phyloP scores from a whole-genome alignment of 2,888 invertebrate genomes.

The Drosophila anomalipes region DNA sequence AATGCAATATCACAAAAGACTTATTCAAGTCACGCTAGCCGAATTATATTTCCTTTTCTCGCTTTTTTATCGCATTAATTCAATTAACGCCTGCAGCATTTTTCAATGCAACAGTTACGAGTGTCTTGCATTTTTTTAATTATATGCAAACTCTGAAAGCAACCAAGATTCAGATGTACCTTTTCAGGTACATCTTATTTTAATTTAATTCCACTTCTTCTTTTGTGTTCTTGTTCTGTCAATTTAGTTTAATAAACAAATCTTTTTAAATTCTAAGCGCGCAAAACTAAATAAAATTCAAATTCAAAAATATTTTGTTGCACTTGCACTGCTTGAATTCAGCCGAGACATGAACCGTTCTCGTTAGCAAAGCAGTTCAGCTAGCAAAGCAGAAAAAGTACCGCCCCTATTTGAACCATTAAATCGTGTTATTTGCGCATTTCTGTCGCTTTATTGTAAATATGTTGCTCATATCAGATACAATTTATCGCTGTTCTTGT shows the following conservation, averaged over 20 bases:
- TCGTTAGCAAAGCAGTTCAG: constrained; percentile 25
- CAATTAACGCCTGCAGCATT: constrained; percentile 48
- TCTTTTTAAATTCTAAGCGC: neutral
- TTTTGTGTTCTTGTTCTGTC: neutral
- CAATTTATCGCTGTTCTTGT: neutral
- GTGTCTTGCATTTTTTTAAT: too few species aligned
- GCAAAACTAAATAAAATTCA: neutral
- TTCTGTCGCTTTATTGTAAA: neutral
- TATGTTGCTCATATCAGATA: neutral
- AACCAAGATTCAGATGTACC: neutral
- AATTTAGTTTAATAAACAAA: neutral
- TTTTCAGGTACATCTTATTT: neutral
- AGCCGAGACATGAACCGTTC: constrained; percentile 14
- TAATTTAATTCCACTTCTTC: neutral
- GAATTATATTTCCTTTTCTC: constrained; percentile 32
- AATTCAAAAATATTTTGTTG: neutral
- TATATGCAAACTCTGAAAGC: too few species aligned
- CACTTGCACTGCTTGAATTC: constrained; percentile 1
- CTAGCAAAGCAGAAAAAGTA: neutral
- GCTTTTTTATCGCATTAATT: constrained; percentile 68
- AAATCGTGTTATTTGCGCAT: too few species aligned
- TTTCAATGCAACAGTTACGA: too few species aligned
- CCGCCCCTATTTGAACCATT: neutral
- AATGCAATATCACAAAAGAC: constrained; percentile 53
- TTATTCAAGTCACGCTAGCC: constrained; percentile 10